Conservation (phyloP, 2,888 invertebrate species). For the Parapristionchus giblindavisi region DNA sequence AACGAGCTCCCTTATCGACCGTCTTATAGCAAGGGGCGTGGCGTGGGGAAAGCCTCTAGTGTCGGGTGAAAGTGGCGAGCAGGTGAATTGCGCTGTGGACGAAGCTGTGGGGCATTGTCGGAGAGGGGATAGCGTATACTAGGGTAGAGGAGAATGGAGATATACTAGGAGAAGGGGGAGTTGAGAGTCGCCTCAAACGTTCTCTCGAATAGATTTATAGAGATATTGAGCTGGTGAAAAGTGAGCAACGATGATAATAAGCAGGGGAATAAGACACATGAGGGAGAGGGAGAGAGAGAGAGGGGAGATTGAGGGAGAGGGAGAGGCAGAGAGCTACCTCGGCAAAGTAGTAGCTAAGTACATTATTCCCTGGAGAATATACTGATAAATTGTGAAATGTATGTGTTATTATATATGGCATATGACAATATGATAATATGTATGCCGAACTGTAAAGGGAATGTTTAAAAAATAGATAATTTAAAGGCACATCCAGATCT, state of each 20-base stretch:
- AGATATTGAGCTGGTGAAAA: neutral
- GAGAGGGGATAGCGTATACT: too few species aligned
- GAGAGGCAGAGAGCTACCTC: neutral
- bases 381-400: too few species aligned
- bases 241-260: neutral
- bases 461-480: too few species aligned
- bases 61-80: neutral
- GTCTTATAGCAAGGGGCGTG: neutral
- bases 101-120: too few species aligned
- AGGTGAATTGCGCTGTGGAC: neutral
- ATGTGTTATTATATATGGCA: too few species aligned
- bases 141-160: neutral
- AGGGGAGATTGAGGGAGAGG: neutral
- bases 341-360: too few species aligned
- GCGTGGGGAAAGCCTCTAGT: neutral
- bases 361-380: too few species aligned
- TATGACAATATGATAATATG: too few species aligned
- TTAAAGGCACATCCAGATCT: too few species aligned
- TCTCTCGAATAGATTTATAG: too few species aligned
- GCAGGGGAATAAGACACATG: neutral
- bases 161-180: neutral
- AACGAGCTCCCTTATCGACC: neutral
- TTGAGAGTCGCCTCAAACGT: too few species aligned
- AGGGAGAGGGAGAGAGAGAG: neutral
- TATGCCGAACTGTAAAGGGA: too few species aligned